Evolutionary conservation across 2,797 vertebrate genomes (phyloP).

Genomic region (Cyclopterus lumpus): DNA sequence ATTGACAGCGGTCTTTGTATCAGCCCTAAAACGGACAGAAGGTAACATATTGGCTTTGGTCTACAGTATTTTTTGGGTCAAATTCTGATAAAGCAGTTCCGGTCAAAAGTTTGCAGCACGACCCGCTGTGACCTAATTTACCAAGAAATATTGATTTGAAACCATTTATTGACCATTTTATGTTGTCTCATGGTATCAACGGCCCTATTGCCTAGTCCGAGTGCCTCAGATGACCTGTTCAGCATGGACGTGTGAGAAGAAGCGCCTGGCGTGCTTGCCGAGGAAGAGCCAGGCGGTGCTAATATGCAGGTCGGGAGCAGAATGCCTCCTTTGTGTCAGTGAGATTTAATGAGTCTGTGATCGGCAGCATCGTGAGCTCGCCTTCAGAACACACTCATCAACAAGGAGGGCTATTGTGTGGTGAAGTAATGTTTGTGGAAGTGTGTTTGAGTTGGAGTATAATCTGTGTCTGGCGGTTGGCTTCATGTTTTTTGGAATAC

Average conservation of each 20-base stretch:
- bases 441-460: slow-evolving; percentile 34
- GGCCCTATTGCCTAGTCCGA: background rate
- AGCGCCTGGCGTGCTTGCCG: slow-evolving; percentile 24
- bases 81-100: background rate
- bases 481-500: slow-evolving; percentile 41
- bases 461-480: slow-evolving; percentile 54
- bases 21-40: background rate
- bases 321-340: slow-evolving; percentile 78
- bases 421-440: slow-evolving; percentile 49
- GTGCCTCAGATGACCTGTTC: slow-evolving; percentile 38
- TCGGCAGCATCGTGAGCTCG: slow-evolving; percentile 37
- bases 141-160: background rate
- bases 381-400: slow-evolving; percentile 46
- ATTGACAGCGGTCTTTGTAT: background rate
- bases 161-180: background rate
- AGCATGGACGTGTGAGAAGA: slow-evolving; percentile 22
- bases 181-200: background rate
- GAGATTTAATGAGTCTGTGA: slow-evolving; percentile 79
- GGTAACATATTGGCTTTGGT: background rate
- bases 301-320: slow-evolving; percentile 62
- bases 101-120: background rate
- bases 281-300: slow-evolving; percentile 49
- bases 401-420: slow-evolving; percentile 75
- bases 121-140: background rate
- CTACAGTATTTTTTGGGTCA: background rate